phyloP scores from a whole-genome alignment of 2,797 vertebrate genomes.

The Sternotherus odoratus region DNA sequence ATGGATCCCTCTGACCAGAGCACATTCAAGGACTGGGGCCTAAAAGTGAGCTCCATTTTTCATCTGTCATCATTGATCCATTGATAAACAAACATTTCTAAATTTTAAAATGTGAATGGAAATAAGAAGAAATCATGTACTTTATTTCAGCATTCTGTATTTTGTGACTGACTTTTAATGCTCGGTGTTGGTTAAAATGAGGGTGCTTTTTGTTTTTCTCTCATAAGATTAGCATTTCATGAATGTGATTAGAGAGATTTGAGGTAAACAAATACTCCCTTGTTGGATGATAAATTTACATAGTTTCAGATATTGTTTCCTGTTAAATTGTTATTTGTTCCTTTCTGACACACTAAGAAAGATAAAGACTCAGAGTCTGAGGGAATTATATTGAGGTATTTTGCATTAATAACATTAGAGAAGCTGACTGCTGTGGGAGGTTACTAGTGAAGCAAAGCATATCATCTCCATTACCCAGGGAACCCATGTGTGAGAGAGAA shows the following conservation, averaged over 20 bases:
- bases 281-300: background rate
- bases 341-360: background rate
- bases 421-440: background rate
- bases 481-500: background rate
- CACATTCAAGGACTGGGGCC: accelerated
- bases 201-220: background rate
- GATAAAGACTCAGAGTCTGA: background rate
- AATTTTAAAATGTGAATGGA: background rate
- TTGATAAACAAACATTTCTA: background rate
- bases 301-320: background rate
- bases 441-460: background rate
- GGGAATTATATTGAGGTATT: slow-evolving; percentile 4
- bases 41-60: background rate
- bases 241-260: background rate
- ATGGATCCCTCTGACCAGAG: background rate
- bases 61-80: background rate
- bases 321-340: background rate
- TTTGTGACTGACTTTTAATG: background rate
- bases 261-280: background rate
- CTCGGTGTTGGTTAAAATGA: background rate
- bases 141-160: background rate
- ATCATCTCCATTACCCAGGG: background rate
- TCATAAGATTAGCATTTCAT: background rate
- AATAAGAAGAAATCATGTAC: background rate
- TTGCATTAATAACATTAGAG: slow-evolving; percentile 4